Evolutionary conservation across 37 sponge, comb jelly and placozoan species (phyloP).

Genomic region (Aplysina aerophoba): DNA sequence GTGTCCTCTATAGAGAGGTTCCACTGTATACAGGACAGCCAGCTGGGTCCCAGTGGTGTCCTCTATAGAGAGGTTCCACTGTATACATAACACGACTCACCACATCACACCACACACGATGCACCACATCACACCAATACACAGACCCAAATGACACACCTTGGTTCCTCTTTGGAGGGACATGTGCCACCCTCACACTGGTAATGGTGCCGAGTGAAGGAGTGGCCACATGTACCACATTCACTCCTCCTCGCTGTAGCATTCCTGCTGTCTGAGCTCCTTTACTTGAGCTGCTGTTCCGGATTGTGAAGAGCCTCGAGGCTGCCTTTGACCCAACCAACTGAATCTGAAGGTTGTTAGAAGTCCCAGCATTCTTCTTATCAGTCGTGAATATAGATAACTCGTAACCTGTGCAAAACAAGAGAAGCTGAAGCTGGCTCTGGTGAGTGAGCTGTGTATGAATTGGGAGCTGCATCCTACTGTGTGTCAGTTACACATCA

Average conservation of each 20-base stretch:
- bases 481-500: too few species aligned
- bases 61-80: background rate
- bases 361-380: constrained; percentile 14
- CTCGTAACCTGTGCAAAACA: background rate
- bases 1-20: too few species aligned
- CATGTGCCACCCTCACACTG: constrained; percentile 5
- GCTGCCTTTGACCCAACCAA: background rate
- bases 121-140: constrained; percentile 35
- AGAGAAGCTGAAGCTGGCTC: too few species aligned
- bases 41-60: background rate
- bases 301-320: background rate
- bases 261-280: background rate
- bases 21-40: too few species aligned
- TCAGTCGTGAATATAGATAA: constrained; percentile 3
- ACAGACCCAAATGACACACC: constrained; percentile 3
- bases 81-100: too few species aligned
- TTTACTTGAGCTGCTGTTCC: background rate
- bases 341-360: constrained; percentile 5
- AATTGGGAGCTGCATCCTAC: too few species aligned
- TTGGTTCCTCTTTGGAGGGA: background rate
- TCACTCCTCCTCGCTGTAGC: constrained; percentile 2
- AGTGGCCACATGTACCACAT: background rate
- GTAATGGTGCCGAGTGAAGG: background rate
- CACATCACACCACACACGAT: constrained; percentile 19
- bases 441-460: too few species aligned